A percentile compares a stretch with the other conserved stretches of the same genome.
These are phyloP conservation scores for Sarcophaga rosellei DNA, from an alignment of 2,888 invertebrate species.

Conservation along the genomic window DNA sequence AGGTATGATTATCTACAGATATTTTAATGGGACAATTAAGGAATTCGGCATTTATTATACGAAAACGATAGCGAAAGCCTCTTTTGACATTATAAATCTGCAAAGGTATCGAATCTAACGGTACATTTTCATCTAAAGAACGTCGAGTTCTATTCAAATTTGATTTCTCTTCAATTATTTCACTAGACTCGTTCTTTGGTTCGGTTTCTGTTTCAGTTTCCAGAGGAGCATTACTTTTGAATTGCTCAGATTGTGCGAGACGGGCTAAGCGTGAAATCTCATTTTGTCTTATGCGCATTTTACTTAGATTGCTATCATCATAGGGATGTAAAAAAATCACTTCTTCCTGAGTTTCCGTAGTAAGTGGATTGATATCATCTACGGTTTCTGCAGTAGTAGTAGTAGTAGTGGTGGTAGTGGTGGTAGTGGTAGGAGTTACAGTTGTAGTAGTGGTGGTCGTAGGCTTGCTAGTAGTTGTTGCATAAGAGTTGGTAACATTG, in stretches of 20 bases:
- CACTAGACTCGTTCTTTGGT: neutral
- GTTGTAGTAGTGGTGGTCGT: neutral
- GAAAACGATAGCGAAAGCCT: slow-evolving; percentile 89
- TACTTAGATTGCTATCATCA: slow-evolving; percentile 15
- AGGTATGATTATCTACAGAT: slow-evolving; percentile 91
- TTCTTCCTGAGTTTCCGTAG: slow-evolving; percentile 17
- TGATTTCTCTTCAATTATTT: neutral
- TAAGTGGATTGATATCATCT: too few relatives aligned
- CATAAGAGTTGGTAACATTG: neutral
- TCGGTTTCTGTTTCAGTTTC: neutral
- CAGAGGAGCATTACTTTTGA: neutral
- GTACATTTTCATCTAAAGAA: slow-evolving; percentile 56
- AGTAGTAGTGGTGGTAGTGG: neutral
- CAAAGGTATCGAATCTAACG: slow-evolving; percentile 75
- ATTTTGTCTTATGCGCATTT: slow-evolving; percentile 59
- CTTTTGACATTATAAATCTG: slow-evolving; percentile 76
- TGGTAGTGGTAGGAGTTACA: neutral
- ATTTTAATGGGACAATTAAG: slow-evolving; percentile 93
- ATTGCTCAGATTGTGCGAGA: neutral
- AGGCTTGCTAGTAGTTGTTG: neutral
- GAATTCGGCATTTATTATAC: slow-evolving; percentile 92
- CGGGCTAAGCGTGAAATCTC: slow-evolving; percentile 63
- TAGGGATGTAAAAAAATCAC: slow-evolving; percentile 49
- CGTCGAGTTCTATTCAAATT: slow-evolving; percentile 36
- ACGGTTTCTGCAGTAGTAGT: too few relatives aligned